Percentiles rank a stretch among this genome's conserved stretches.
Evolutionary conservation across 2,113 vertebrate genomes (phyloP).

Genomic region (Hypomesus transpacificus): DNA sequence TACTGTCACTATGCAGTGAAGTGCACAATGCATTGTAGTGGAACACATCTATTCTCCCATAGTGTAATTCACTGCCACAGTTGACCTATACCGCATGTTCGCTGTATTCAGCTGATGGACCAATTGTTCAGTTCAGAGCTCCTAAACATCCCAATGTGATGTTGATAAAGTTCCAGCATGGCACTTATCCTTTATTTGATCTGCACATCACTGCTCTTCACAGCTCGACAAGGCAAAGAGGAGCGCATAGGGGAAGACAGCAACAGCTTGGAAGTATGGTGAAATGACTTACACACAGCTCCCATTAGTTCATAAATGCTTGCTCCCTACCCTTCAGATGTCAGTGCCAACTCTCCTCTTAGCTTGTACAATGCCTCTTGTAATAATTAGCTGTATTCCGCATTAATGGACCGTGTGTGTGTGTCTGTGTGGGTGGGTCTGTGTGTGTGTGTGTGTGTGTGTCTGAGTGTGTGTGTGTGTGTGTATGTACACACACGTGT

Average conservation of each 20-base stretch:
- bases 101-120: not conserved
- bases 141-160: not conserved
- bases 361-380: slow-evolving; percentile 39
- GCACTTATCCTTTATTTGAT: slow-evolving; percentile 21
- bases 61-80: no score
- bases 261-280: slow-evolving; percentile 32
- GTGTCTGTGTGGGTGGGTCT: not conserved
- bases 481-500: not conserved
- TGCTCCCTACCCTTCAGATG: slow-evolving; percentile 28
- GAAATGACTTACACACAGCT: slow-evolving; percentile 34
- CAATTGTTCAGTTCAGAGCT: not conserved
- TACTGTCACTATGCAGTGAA: no score
- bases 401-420: slow-evolving; percentile 19
- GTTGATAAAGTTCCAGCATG: slow-evolving; percentile 12
- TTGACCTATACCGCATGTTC: no score
- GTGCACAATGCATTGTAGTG: no score
- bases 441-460: not conserved
- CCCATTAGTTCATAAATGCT: slow-evolving; percentile 33
- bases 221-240: slow-evolving; percentile 3
- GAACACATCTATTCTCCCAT: no score
- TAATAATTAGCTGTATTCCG: slow-evolving; percentile 39
- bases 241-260: not conserved
- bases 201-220: slow-evolving; percentile 18
- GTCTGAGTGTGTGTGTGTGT: not conserved
- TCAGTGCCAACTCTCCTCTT: slow-evolving; percentile 28